Conservation (phyloP, 2,888 invertebrate genomes). For the Bhutanitis thaidina region DNA sequence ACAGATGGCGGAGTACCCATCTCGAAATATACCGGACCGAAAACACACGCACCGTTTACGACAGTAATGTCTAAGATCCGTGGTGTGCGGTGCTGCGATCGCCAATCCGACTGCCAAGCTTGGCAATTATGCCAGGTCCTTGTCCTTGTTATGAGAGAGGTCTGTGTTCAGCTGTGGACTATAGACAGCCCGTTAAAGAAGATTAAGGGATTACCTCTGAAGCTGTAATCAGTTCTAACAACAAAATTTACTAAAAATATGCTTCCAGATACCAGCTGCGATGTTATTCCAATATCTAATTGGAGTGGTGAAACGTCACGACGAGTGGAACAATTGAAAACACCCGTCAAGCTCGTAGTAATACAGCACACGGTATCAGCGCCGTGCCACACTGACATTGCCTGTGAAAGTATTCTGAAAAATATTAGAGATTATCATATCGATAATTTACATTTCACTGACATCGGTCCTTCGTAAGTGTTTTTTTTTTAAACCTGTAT, state of each 20-base stretch:
- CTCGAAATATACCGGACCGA: too few species aligned
- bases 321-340: constrained; percentile 32
- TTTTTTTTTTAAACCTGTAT: neutral
- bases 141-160: too few species aligned
- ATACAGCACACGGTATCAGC: constrained; percentile 80
- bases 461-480: constrained; percentile 81
- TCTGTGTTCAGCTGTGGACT: too few species aligned
- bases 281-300: constrained; percentile 38
- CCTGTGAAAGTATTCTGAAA: constrained; percentile 57
- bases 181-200: too few species aligned
- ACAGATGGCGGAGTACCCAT: too few species aligned
- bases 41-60: too few species aligned
- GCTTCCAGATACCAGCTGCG: constrained; percentile 34
- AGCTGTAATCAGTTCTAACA: too few species aligned
- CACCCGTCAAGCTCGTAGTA: constrained; percentile 72
- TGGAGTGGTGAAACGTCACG: constrained; percentile 41
- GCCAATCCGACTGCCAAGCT: too few species aligned
- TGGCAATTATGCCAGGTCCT: too few species aligned
- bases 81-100: too few species aligned
- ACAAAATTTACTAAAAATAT: neutral
- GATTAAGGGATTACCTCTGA: too few species aligned
- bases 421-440: constrained; percentile 77
- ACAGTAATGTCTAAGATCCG: too few species aligned
- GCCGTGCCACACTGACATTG: constrained; percentile 54
- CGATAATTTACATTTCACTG: constrained; percentile 63